Percentiles rank a stretch among this genome's conserved stretches.
phyloP scores from a whole-genome alignment of 2,797 vertebrate species.

The Centroberyx gerrardi region DNA sequence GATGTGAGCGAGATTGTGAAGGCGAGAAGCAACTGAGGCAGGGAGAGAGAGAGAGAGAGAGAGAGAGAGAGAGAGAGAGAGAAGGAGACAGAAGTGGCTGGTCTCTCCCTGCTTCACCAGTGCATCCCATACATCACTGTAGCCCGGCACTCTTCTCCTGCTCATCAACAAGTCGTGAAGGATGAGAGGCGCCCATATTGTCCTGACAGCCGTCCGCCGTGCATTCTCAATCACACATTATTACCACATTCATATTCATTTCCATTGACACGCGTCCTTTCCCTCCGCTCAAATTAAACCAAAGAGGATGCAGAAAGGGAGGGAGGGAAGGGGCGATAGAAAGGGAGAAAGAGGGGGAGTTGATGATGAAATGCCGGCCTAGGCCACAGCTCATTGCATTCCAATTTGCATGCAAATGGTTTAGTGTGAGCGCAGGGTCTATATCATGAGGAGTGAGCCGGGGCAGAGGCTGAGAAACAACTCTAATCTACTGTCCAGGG shows the following conservation, averaged over 20 bases:
- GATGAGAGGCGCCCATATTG: conserved; percentile 99
- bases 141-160: conserved; percentile 83
- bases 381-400: conserved; percentile 99
- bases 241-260: conserved; percentile 99
- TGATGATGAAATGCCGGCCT: conserved; percentile 98
- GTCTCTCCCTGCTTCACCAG: conserved; percentile 54
- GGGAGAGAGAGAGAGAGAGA: conserved; percentile 33
- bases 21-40: conserved; percentile 37
- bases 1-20: conserved; percentile 41
- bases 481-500: conserved; percentile 96
- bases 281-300: conserved; percentile 94
- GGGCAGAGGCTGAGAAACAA: conserved; percentile 93
- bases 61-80: background rate
- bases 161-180: conserved; percentile 98
- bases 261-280: conserved; percentile 95
- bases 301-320: conserved; percentile 80
- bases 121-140: conserved; percentile 84
- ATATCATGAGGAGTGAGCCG: conserved; percentile 79
- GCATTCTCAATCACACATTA: conserved; percentile 99
- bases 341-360: conserved; percentile 50
- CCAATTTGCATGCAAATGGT: conserved; percentile 99
- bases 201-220: conserved; percentile 93
- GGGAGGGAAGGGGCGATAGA: conserved; percentile 53
- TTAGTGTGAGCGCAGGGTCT: conserved; percentile 95
- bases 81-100: conserved; percentile 48